phyloP scores from a whole-genome alignment of 1,140 invertebrate species.

The Hestina assimilis region DNA sequence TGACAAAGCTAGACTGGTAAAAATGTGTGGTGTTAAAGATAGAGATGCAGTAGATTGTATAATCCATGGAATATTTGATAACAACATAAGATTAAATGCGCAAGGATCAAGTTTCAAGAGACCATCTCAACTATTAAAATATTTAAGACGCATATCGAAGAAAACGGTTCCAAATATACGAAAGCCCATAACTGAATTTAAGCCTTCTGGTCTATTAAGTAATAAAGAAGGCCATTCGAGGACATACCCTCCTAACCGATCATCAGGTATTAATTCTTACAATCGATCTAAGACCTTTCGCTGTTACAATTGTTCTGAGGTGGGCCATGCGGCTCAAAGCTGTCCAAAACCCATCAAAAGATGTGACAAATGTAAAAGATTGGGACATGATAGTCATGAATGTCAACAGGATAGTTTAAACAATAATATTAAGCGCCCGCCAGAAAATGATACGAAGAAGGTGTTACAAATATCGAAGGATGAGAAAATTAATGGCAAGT shows the following conservation, averaged over 20 bases:
- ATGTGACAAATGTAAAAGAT: slow-evolving; percentile 5
- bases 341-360: slow-evolving; percentile 24
- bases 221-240: background rate
- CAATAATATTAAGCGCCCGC: background rate
- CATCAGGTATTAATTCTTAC: background rate
- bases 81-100: slow-evolving; percentile 2
- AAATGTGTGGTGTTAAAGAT: slow-evolving; percentile 6
- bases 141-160: background rate
- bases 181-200: too few species aligned
- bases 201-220: background rate
- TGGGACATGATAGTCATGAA: slow-evolving; percentile 3
- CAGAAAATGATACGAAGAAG: background rate
- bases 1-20: slow-evolving; percentile 14
- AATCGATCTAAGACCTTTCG: too few species aligned
- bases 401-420: slow-evolving; percentile 7
- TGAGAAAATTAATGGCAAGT: slow-evolving; percentile 9
- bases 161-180: background rate
- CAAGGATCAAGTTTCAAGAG: slow-evolving; percentile 6
- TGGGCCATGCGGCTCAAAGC: slow-evolving; percentile 27
- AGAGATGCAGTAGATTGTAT: slow-evolving; percentile 21
- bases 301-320: slow-evolving; percentile 24
- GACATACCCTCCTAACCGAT: background rate
- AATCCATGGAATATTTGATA: slow-evolving; percentile 13
- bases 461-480: background rate
- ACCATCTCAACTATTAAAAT: background rate